These are phyloP conservation scores for Nasalis larvatus DNA, from an alignment of 2,113 vertebrate genomes.

Conservation along the genomic window DNA sequence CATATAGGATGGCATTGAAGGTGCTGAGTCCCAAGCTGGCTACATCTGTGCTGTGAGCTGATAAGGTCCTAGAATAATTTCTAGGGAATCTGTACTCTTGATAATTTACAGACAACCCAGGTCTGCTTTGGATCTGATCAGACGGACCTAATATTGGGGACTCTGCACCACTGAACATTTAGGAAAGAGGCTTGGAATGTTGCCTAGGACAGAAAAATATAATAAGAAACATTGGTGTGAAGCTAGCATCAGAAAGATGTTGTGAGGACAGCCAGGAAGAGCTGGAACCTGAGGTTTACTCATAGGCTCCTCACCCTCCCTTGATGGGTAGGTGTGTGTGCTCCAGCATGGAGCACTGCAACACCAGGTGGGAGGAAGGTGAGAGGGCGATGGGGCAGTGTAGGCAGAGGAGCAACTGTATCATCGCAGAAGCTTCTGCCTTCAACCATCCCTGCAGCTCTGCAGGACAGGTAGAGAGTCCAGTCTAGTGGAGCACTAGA, in stretches of 20 bases:
- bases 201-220: neutral
- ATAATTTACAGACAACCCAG: neutral
- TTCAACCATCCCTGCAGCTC: neutral
- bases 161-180: neutral
- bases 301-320: no score
- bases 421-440: neutral
- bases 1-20: no score
- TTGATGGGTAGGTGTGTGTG: accelerated
- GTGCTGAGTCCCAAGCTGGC: no score
- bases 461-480: no score
- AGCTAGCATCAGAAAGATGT: neutral
- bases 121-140: neutral
- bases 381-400: neutral
- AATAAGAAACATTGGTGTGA: neutral
- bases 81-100: neutral
- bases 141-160: no score
- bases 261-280: accelerated
- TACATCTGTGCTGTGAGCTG: neutral
- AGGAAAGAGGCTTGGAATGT: neutral
- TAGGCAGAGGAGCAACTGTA: neutral
- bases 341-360: accelerated
- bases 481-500: accelerated
- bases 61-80: no score
- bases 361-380: no score
- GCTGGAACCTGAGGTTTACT: neutral